Percentiles rank a stretch among this genome's conserved stretches.
Evolutionary conservation across 1,140 invertebrate genomes (phyloP).

Genomic region (Drosophila quadrilineata): DNA sequence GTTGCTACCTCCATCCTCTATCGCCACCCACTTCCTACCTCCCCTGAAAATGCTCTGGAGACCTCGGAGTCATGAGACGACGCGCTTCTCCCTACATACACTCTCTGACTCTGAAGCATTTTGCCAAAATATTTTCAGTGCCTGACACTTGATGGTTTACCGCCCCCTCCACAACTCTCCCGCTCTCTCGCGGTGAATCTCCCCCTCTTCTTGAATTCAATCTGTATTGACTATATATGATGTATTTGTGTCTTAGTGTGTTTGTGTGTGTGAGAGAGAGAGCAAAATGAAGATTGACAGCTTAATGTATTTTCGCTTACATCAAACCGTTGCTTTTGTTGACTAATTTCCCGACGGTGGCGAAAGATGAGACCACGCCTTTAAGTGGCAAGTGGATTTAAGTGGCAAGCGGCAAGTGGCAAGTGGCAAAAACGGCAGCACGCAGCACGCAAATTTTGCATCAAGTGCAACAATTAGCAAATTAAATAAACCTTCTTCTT

Average conservation of each 20-base stretch:
- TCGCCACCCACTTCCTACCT: background rate
- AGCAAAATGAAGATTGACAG: constrained; percentile 72
- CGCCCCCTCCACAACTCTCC: no score
- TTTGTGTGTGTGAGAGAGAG: constrained; percentile 14
- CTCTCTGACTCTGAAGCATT: constrained; percentile 29
- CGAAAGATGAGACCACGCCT: constrained; percentile 22
- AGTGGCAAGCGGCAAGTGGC: no score
- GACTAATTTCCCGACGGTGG: constrained; percentile 61
- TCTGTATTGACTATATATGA: background rate
- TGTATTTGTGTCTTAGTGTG: constrained; percentile 10
- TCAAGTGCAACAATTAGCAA: constrained; percentile 71
- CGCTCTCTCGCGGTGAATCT: no score
- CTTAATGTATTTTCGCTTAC: constrained; percentile 70
- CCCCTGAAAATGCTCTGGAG: background rate
- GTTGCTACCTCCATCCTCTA: no score
- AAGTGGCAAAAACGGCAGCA: no score
- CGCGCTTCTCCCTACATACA: background rate
- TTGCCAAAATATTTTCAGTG: constrained; percentile 71
- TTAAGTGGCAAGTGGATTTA: constrained; percentile 28
- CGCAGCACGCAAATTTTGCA: constrained; percentile 37
- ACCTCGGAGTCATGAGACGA: background rate
- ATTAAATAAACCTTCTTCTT: constrained; percentile 62
- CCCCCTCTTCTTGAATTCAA: no score
- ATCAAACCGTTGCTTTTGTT: constrained; percentile 52
- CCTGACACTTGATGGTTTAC: constrained; percentile 35